Conservation (phyloP, 2,113 vertebrate species). For the Thunnus thynnus region DNA sequence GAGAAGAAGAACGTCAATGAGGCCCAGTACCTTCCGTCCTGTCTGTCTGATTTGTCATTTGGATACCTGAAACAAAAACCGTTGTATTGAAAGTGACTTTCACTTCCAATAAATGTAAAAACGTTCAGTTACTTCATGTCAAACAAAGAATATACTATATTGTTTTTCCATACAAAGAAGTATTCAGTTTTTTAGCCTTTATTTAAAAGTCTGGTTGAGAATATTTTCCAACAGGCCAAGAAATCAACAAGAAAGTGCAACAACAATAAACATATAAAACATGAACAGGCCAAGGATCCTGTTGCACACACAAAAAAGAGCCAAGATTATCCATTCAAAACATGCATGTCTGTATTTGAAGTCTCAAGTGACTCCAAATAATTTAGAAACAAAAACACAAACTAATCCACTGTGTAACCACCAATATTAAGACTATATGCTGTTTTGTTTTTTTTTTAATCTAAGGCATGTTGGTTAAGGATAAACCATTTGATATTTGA, state of each 20-base stretch:
- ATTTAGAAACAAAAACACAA: not conserved
- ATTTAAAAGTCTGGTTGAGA: not conserved
- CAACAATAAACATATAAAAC: not conserved
- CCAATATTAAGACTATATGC: too few species aligned
- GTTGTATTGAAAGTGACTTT: not conserved
- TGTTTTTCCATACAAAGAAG: too few species aligned
- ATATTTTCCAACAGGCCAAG: not conserved
- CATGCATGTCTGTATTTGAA: not conserved
- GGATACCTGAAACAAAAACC: too few species aligned
- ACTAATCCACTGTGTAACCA: not conserved
- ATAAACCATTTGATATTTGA: too few species aligned
- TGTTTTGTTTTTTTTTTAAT: not conserved
- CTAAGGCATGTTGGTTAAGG: not conserved
- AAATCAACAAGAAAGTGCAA: not conserved
- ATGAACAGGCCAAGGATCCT: not conserved
- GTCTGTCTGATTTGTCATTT: not conserved
- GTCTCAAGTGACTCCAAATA: not conserved
- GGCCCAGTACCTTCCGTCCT: not conserved
- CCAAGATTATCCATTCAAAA: slow-evolving; percentile 7
- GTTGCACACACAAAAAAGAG: not conserved
- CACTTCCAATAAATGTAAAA: not conserved
- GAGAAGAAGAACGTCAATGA: not conserved
- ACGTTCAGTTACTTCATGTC: not conserved
- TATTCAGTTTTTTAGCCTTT: not conserved
- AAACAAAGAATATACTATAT: too few species aligned